These are phyloP conservation scores for Odontothrips loti DNA, from an alignment of 2,888 invertebrate genomes.

Conservation along the genomic window DNA sequence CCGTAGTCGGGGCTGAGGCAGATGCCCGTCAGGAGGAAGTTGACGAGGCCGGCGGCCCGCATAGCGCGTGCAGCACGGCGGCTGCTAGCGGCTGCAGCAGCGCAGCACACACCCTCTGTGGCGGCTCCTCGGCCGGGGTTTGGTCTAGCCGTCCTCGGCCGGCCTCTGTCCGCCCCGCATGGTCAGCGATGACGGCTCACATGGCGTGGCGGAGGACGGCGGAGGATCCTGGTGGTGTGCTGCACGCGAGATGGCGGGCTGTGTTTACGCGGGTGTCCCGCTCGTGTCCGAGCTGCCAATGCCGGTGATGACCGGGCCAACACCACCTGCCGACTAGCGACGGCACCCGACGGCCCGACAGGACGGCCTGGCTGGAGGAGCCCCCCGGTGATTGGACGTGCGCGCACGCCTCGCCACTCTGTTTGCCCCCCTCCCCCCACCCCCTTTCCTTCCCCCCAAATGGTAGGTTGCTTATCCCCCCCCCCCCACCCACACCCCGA, in stretches of 20 bases:
- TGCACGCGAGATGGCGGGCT: slow-evolving; percentile 23
- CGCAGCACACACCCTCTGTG: background rate
- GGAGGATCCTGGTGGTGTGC: no score
- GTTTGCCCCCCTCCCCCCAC: no score
- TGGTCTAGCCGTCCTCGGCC: background rate
- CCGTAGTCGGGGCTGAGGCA: slow-evolving; percentile 26
- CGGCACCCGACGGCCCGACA: no score
- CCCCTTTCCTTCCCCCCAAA: no score
- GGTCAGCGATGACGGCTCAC: background rate
- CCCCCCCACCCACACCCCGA: no score
- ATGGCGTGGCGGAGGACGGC: background rate
- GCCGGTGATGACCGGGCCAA: no score
- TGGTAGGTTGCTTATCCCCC: no score
- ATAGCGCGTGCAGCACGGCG: background rate
- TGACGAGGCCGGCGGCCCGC: slow-evolving; percentile 19
- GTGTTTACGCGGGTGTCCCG: slow-evolving; percentile 27
- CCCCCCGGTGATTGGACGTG: no score
- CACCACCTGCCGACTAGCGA: no score
- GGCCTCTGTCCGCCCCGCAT: background rate
- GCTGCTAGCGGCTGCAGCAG: slow-evolving; percentile 11
- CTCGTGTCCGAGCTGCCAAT: slow-evolving; percentile 21
- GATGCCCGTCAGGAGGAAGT: slow-evolving; percentile 17
- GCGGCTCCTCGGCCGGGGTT: background rate
- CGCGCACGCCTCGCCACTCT: no score
- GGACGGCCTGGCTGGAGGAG: no score